Conservation (phyloP, 2,113 vertebrate genomes). For the Lophius piscatorius region DNA sequence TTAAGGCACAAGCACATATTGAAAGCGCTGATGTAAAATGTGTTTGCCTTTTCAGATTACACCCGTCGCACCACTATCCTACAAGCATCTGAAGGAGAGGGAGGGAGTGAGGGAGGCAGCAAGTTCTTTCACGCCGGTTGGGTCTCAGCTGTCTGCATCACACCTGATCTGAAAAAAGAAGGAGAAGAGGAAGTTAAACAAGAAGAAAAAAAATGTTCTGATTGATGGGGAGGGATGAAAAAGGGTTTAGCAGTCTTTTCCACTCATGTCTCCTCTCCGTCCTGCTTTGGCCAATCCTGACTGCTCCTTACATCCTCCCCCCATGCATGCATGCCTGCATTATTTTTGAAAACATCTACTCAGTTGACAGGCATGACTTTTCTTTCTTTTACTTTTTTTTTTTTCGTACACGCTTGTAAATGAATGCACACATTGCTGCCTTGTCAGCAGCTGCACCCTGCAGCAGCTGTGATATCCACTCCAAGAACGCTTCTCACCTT, state of each 20-base stretch:
- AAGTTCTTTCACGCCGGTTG: constrained; percentile 27
- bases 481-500: constrained; percentile 41
- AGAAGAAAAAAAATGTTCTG: constrained; percentile 1
- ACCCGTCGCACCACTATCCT: constrained; percentile 75
- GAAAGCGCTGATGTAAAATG: neutral
- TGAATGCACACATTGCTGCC: constrained; percentile 64
- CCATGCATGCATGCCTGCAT: constrained; percentile 64
- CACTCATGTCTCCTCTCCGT: constrained; percentile 32
- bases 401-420: constrained; percentile 47
- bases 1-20: neutral
- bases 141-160: constrained; percentile 27
- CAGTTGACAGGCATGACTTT: constrained; percentile 55
- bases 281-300: constrained; percentile 6
- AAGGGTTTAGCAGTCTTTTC: constrained; percentile 31
- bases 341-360: constrained; percentile 47
- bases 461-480: constrained; percentile 51
- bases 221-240: constrained; percentile 15
- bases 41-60: constrained; percentile 57
- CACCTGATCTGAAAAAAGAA: constrained; percentile 31
- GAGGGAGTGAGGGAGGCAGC: constrained; percentile 54
- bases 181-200: constrained; percentile 15
- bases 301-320: neutral
- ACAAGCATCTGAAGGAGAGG: constrained; percentile 74
- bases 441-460: constrained; percentile 50
- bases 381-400: constrained; percentile 27